Evolutionary conservation across 2,797 vertebrate species (phyloP).

Genomic region (Merluccius polli): DNA sequence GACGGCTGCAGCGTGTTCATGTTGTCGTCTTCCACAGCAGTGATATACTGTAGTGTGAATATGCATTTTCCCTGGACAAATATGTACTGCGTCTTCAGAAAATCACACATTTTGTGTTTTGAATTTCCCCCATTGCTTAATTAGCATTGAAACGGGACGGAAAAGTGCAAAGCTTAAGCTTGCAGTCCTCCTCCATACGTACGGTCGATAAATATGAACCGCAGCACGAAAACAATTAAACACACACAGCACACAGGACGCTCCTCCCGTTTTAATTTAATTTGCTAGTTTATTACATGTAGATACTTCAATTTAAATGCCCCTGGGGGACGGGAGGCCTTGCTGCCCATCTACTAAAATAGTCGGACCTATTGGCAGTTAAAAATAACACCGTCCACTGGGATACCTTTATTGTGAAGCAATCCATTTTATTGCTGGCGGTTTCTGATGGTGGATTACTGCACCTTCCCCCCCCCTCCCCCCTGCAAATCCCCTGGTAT

Average conservation of each 20-base stretch:
- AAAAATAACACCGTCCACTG: not conserved
- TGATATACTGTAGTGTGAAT: not conserved
- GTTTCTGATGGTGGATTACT: not conserved
- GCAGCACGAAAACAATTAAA: not conserved
- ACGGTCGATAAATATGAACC: not conserved
- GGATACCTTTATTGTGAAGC: slow-evolving; percentile 6
- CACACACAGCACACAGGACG: not conserved
- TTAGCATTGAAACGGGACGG: not conserved
- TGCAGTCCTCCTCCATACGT: not conserved
- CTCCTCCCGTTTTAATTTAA: not conserved
- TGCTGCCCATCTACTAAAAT: not conserved
- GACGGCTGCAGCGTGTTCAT: not conserved
- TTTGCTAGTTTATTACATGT: slow-evolving; percentile 1
- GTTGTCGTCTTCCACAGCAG: not conserved
- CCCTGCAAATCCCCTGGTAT: not conserved
- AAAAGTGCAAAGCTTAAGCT: not conserved
- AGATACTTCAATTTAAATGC: not conserved
- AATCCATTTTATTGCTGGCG: slow-evolving; percentile 6
- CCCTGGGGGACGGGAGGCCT: not conserved
- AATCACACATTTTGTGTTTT: not conserved
- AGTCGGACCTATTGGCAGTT: not conserved
- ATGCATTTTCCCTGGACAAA: not conserved
- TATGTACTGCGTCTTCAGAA: not conserved
- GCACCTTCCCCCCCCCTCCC: not conserved
- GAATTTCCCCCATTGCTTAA: not conserved